phyloP scores from a whole-genome alignment of 2,797 vertebrate genomes.

The Helostoma temminkii region DNA sequence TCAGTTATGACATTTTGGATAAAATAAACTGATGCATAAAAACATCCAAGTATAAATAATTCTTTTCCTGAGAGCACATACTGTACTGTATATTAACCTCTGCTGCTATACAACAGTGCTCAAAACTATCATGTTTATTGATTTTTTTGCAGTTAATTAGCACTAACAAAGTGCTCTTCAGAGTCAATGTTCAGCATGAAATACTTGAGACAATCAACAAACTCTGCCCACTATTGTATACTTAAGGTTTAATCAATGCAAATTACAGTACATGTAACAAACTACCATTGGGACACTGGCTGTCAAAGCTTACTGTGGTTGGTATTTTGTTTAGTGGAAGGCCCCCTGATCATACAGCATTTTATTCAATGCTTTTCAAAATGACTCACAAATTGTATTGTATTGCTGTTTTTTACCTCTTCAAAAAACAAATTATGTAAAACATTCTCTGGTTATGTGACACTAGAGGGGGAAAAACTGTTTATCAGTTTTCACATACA shows the following conservation, averaged over 20 bases:
- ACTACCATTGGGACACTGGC: slow-evolving; percentile 60
- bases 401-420: slow-evolving; percentile 4
- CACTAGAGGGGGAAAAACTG: slow-evolving; percentile 24
- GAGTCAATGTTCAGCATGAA: slow-evolving; percentile 76
- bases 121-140: slow-evolving; percentile 51
- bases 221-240: slow-evolving; percentile 68
- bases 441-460: not conserved
- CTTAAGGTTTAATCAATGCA: slow-evolving; percentile 86
- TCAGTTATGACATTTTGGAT: not conserved
- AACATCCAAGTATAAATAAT: not conserved
- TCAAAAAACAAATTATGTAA: slow-evolving; percentile 31
- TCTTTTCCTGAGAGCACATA: not conserved
- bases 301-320: slow-evolving; percentile 20
- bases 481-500: slow-evolving; percentile 64
- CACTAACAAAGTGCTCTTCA: slow-evolving; percentile 80
- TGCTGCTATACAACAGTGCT: not conserved
- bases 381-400: not conserved
- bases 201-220: slow-evolving; percentile 79
- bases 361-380: slow-evolving; percentile 16
- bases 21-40: not conserved
- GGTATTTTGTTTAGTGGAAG: slow-evolving; percentile 29
- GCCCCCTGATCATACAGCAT: slow-evolving; percentile 16
- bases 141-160: slow-evolving; percentile 75
- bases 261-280: slow-evolving; percentile 75
- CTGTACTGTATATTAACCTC: not conserved